A percentile compares a stretch with the other conserved stretches of the same genome.
phyloP scores from a whole-genome alignment of 1,140 invertebrate species.

The Hirudo medicinalis region DNA sequence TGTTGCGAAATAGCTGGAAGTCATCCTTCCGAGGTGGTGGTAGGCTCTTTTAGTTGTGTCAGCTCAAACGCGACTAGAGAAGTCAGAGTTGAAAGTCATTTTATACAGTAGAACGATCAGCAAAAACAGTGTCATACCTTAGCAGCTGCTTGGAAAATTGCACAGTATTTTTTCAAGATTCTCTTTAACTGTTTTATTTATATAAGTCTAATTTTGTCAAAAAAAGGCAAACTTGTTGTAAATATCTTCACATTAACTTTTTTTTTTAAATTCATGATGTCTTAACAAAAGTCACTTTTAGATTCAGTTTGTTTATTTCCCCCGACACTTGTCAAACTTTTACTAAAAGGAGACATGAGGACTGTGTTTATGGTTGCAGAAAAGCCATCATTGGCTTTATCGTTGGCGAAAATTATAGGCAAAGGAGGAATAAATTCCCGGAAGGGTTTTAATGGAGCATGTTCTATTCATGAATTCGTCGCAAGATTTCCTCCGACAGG shows the following conservation, averaged over 20 bases:
- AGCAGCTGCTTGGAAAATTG: too few species aligned
- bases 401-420: constrained; percentile 84
- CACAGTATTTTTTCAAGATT: neutral
- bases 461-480: constrained; percentile 82
- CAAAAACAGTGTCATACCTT: too few species aligned
- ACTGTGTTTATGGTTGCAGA: constrained; percentile 96
- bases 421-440: constrained; percentile 63
- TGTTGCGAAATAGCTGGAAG: too few species aligned
- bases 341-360: constrained; percentile 47
- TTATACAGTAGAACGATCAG: too few species aligned
- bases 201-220: too few species aligned
- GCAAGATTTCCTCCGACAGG: constrained; percentile 50
- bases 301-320: constrained; percentile 1
- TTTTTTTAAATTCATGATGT: neutral
- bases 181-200: neutral
- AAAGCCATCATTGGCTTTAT: constrained; percentile 91
- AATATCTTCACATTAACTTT: neutral
- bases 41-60: too few species aligned
- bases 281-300: constrained; percentile 1
- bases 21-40: too few species aligned
- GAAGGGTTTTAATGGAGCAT: constrained; percentile 82
- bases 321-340: neutral
- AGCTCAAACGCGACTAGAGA: too few species aligned
- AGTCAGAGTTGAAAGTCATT: too few species aligned
- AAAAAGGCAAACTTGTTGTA: neutral